Conservation (phyloP, 2,797 vertebrate species). For the Xenopus petersii region DNA sequence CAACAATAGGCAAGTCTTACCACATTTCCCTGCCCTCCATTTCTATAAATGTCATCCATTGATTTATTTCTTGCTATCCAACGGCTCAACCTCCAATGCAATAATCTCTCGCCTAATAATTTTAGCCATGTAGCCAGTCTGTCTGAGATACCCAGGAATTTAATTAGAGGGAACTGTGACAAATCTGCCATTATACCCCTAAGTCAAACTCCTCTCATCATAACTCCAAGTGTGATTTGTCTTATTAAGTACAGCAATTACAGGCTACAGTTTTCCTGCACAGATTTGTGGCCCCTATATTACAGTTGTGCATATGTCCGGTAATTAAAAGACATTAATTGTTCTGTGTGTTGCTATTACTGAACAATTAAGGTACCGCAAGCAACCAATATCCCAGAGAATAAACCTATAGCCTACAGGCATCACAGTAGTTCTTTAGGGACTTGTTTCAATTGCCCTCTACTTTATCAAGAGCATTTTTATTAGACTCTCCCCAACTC, state of each 20-base stretch:
- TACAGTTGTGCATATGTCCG: not conserved
- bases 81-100: not conserved
- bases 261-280: conserved; percentile 10
- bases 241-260: conserved; percentile 29
- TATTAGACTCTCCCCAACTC: too few species aligned
- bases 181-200: conserved; percentile 14
- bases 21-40: not conserved
- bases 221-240: conserved; percentile 7
- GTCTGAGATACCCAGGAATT: not conserved
- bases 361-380: too few species aligned
- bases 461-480: too few species aligned
- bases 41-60: conserved; percentile 4
- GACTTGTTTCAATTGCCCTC: too few species aligned
- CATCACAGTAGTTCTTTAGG: too few species aligned
- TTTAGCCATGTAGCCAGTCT: not conserved
- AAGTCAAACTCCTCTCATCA: conserved; percentile 6
- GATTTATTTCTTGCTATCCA: conserved; percentile 4
- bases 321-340: conserved; percentile 27
- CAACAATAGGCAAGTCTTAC: not conserved
- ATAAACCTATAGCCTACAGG: too few species aligned
- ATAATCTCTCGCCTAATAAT: not conserved
- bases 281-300: conserved; percentile 4
- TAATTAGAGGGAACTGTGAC: conserved; percentile 31
- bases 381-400: too few species aligned
- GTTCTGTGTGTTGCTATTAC: not conserved